Base-by-base conservation (phyloP, 2,797 vertebrate genomes). In the Xerus rutilus region DNA sequence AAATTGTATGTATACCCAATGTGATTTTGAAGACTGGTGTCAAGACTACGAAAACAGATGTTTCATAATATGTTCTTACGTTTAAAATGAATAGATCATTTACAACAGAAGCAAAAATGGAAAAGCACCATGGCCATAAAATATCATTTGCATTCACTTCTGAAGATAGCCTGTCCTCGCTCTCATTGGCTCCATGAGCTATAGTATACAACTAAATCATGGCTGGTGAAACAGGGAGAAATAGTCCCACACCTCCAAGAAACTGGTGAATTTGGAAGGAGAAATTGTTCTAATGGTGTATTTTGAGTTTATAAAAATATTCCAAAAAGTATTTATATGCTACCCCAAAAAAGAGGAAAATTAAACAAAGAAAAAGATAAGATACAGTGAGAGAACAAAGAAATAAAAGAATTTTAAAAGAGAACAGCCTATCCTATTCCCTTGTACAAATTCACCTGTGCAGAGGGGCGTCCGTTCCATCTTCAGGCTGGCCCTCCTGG, bases 11-110 rank as follows among this genome's bases (percentile, higher is more conserved):
- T 30, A 45, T 4, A 10, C 2, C 10, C 32, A n/a, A 13, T 85
- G 85, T 90, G 73, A 91, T 52, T 45, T n/a, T 86, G 35, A 97
- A 95, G 13, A 45, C 7, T 67, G 32, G 17, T 49, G 7, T 52
- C 25, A 32, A 74, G 35, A 57, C 47, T 85, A 20, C 57, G 77
- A 89, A 69, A 73, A 52, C 70, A 94, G 49, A 17, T 32, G 67
- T 59, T 54, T 64, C 59, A 43, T 91, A 95, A 84, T 69, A 59
- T n/a, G 70, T 52, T 59, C 30, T 91, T 47, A 25, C 30, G 83
- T 65, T 72, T 86, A 52, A 83, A 65, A 70, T 81, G 25, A 21
- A 18, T 49, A 70, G 8, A 12, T 54, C 20, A 9, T 47, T 91
- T 47, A 59, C 88, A 64, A 39, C 13, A 47, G 64, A 86, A 86